Evolutionary conservation across 2,888 invertebrate genomes (phyloP).

Genomic region (Agrilus mali): DNA sequence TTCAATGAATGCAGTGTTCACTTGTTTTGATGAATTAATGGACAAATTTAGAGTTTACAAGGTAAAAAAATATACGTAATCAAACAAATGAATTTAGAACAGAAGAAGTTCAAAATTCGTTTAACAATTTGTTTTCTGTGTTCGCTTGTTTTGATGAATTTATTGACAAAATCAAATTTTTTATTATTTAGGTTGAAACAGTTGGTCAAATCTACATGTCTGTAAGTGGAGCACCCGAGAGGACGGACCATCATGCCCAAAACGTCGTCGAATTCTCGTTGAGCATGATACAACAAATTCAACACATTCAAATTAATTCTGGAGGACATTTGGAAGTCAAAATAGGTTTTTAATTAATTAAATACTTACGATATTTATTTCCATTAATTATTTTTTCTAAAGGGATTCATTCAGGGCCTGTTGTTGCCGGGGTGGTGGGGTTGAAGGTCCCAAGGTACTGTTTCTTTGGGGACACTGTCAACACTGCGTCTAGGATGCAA

Average conservation of each 20-base stretch:
- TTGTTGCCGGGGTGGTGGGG: constrained; percentile 80
- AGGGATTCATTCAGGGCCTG: constrained; percentile 78
- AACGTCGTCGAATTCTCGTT: constrained; percentile 69
- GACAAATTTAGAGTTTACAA: constrained; percentile 81
- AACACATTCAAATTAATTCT: constrained; percentile 49
- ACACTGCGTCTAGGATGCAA: constrained; percentile 86
- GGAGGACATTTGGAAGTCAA: constrained; percentile 46
- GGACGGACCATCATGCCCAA: constrained; percentile 57
- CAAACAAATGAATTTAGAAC: neutral
- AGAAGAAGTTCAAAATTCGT: neutral
- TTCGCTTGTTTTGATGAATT: neutral
- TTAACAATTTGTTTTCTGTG: no score
- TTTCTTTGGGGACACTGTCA: constrained; percentile 83
- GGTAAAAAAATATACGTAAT: constrained; percentile 36
- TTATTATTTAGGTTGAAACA: constrained; percentile 64
- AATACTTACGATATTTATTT: neutral
- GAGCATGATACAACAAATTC: constrained; percentile 57
- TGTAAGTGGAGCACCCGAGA: constrained; percentile 78
- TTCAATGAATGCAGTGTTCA: constrained; percentile 77
- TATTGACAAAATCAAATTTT: neutral
- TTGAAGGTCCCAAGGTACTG: constrained; percentile 76
- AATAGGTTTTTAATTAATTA: constrained; percentile 38
- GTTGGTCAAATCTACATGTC: constrained; percentile 89
- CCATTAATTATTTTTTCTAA: no score
- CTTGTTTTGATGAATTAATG: constrained; percentile 70